Evolutionary conservation across 2,888 invertebrate genomes (phyloP).

Genomic region (Spodoptera picta): DNA sequence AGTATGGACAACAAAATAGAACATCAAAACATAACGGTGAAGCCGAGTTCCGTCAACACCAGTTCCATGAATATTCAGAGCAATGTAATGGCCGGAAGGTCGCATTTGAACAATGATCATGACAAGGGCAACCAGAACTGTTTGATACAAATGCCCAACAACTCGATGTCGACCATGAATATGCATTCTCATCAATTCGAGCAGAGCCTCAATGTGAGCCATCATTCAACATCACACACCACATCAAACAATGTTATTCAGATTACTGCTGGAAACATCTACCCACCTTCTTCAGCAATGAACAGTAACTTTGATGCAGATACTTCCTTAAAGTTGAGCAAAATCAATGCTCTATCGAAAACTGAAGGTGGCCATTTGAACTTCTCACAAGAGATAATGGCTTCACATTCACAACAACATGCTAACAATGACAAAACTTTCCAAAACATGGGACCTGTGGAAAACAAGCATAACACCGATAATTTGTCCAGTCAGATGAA

Average conservation of each 20-base stretch:
- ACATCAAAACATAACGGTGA: slow-evolving; percentile 76
- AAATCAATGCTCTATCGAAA: slow-evolving; percentile 84
- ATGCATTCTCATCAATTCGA: slow-evolving; percentile 83
- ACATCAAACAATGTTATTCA: slow-evolving; percentile 84
- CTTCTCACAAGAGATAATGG: slow-evolving; percentile 85
- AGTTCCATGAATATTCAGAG: slow-evolving; percentile 75
- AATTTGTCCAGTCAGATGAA: slow-evolving; percentile 76
- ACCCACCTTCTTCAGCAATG: slow-evolving; percentile 79
- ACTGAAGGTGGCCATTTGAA: slow-evolving; percentile 84
- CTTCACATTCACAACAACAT: slow-evolving; percentile 83
- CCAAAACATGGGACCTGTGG: slow-evolving; percentile 80
- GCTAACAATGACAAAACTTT: slow-evolving; percentile 82
- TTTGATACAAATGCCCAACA: slow-evolving; percentile 75
- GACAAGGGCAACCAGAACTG: slow-evolving; percentile 81
- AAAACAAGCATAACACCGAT: slow-evolving; percentile 78
- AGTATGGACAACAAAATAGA: slow-evolving; percentile 77
- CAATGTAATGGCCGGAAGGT: slow-evolving; percentile 68
- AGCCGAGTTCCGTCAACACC: slow-evolving; percentile 71
- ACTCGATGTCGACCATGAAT: slow-evolving; percentile 70
- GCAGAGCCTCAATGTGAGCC: slow-evolving; percentile 75
- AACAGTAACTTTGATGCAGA: slow-evolving; percentile 83
- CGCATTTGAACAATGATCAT: slow-evolving; percentile 72
- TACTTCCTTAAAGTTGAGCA: slow-evolving; percentile 83
- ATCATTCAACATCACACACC: slow-evolving; percentile 78
- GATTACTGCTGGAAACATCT: slow-evolving; percentile 84